Evolutionary conservation across 2,113 vertebrate species (phyloP).

Genomic region (Phyllostomus discolor): DNA sequence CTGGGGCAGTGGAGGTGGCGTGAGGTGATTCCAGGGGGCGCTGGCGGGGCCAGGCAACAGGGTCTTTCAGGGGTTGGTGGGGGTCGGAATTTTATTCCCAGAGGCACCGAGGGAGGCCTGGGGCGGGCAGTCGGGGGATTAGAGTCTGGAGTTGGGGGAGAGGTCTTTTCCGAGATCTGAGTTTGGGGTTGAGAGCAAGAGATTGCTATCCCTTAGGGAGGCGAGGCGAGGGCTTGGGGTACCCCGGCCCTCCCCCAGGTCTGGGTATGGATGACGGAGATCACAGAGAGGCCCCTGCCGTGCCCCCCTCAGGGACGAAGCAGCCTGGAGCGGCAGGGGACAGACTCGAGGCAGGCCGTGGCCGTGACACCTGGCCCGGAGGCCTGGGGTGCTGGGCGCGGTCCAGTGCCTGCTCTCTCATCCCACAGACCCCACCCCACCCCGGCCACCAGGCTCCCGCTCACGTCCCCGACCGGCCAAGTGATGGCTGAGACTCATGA

Average conservation of each 20-base stretch:
- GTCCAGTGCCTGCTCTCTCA: too few relatives aligned
- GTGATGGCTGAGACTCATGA: not conserved
- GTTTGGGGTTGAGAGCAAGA: not conserved
- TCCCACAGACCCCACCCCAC: not conserved
- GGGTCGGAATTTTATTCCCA: not conserved
- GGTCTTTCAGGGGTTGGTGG: not conserved
- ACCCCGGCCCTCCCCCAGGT: not conserved
- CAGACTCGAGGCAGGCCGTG: not conserved
- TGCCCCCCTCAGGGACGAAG: not conserved
- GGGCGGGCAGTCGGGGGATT: not conserved
- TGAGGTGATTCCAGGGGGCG: not conserved
- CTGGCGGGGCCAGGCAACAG: too few relatives aligned
- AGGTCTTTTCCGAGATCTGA: not conserved
- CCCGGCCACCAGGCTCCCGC: not conserved
- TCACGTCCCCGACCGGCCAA: fast-evolving
- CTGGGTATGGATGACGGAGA: not conserved
- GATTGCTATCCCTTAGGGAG: not conserved
- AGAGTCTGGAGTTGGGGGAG: fast-evolving
- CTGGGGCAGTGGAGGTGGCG: fast-evolving
- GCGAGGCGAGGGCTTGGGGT: not conserved
- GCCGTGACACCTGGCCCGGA: not conserved
- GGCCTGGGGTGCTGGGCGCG: not conserved
- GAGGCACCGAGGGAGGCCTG: not conserved
- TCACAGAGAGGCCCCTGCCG: not conserved
- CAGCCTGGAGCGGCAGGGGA: not conserved